Conservation (phyloP, 2,888 invertebrate species). For the Copidosoma aretas region DNA sequence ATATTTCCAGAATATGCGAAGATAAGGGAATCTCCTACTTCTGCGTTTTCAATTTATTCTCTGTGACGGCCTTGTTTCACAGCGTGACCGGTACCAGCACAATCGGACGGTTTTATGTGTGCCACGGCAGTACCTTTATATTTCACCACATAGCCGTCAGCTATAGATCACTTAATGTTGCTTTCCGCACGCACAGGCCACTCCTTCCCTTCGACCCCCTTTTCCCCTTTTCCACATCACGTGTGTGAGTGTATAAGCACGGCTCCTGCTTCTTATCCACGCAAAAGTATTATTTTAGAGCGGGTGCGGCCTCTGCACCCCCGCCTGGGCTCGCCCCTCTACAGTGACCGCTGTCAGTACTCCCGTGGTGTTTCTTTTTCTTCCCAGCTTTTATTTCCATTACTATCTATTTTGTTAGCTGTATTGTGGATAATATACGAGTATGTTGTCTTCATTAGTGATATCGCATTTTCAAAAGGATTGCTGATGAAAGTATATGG, state of each 20-base stretch:
- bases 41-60: neutral
- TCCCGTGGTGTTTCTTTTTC: no score
- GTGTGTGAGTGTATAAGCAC: neutral
- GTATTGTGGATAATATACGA: no score
- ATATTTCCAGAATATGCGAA: constrained; percentile 19
- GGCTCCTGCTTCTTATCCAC: constrained; percentile 11
- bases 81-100: neutral
- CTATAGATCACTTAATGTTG: constrained; percentile 41
- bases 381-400: no score
- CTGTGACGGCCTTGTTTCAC: neutral
- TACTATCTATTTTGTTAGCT: no score
- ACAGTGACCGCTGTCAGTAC: no score
- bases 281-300: neutral
- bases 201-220: constrained; percentile 16
- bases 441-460: no score
- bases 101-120: neutral
- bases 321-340: no score
- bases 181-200: constrained; percentile 33
- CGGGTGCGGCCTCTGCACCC: no score
- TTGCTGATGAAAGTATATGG: no score
- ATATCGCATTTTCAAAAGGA: no score
- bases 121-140: constrained; percentile 10
- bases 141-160: constrained; percentile 21
- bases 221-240: neutral
- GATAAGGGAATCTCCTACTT: neutral